These are phyloP conservation scores for Ceratotherium simum DNA, from an alignment of 2,113 vertebrate genomes.

Conservation along the genomic window DNA sequence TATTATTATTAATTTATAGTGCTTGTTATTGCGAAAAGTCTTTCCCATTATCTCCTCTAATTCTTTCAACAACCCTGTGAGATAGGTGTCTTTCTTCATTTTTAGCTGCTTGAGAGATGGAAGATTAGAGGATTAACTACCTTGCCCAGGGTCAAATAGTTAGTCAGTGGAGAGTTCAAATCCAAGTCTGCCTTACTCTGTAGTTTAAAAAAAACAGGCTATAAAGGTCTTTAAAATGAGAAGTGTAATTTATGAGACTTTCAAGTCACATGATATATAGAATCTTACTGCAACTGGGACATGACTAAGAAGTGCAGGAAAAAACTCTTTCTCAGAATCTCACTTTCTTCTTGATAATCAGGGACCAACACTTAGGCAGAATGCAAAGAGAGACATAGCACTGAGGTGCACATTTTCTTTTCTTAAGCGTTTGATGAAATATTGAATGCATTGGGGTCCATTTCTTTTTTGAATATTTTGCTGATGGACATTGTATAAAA, in stretches of 20 bases:
- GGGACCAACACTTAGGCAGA: background rate
- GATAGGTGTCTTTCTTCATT: background rate
- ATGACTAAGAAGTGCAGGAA: background rate
- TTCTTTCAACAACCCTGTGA: background rate
- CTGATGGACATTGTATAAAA: background rate
- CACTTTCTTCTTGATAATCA: background rate
- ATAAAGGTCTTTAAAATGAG: background rate
- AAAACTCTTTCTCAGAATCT: background rate
- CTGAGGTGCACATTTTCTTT: background rate
- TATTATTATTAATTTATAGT: background rate
- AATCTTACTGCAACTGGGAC: background rate
- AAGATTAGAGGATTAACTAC: background rate
- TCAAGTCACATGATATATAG: background rate
- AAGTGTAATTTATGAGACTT: background rate
- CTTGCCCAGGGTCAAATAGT: background rate
- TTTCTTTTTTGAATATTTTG: background rate
- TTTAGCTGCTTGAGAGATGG: background rate
- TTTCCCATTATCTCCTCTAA: constrained; percentile 38
- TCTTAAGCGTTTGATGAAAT: background rate
- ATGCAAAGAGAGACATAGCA: fast-evolving
- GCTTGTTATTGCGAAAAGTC: background rate
- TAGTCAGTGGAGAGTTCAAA: background rate
- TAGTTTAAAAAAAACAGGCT: background rate
- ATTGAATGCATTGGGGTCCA: background rate
- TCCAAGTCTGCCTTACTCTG: background rate